Evolutionary conservation across 35 echinoderm and acorn worm genomes (phyloP), one percentile per base, ranked within the genome.

Genomic region (Diadema setosum): DNA sequence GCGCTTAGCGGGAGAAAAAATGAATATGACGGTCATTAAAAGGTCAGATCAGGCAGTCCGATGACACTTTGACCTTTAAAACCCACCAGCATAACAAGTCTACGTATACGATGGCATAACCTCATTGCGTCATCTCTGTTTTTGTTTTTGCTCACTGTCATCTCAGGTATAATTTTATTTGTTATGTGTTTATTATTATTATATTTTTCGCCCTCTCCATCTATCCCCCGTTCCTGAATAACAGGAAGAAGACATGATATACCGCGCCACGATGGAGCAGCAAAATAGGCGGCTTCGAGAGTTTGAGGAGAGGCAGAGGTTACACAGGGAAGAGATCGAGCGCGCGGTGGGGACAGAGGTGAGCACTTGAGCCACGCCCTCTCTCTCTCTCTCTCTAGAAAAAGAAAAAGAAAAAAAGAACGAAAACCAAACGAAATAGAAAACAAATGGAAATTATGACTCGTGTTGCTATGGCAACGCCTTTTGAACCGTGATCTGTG

Each of bases 291-390:
- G 95, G 84, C 81, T 97, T 43, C 82, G 91, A 55, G 95, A 97
- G 24, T 97, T 97, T 90, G 95, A 97, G 65, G 95, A 97, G 36
- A 97, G 95, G 36, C 91, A 93, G 75, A 87, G 87, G 75, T 56
- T 93, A 87, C 95, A 93, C 56, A 15, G 91, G 80, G 87, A 97
- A 43, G 91, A 97, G 73, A 42, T 97, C 34, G 95, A 97, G 37
- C 74, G 91, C 46, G 70, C 76, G 46, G 95, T 91, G 41, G 95
- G 93, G 58, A 91, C 91, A 42, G 95, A 97, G 65, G 91, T 93
- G 85, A 78, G 73, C 73, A 78, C 73, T 34, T 78, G 73, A 78
- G 63, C 30, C n/a, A n/a, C n/a, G n/a, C n/a, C n/a, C n/a, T n/a
- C n/a, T n/a, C n/a, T n/a, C n/a, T n/a, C n/a, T n/a, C n/a, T n/a